Evolutionary conservation across 2,797 vertebrate species (phyloP).

Genomic region (Chiloscyllium punctatum): DNA sequence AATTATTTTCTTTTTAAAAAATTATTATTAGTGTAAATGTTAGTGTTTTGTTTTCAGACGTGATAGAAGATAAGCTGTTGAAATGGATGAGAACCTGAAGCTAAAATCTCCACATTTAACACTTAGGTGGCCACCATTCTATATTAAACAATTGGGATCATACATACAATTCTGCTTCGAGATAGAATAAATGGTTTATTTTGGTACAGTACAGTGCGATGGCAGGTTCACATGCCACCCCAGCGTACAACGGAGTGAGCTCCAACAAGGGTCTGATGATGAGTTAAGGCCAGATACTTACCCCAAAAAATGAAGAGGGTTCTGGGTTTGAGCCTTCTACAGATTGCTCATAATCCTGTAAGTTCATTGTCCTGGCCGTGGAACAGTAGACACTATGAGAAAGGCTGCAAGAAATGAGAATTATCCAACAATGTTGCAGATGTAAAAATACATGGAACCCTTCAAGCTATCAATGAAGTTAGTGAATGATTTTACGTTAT

Average conservation of each 20-base stretch:
- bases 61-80: background rate
- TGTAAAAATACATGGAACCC: background rate
- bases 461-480: background rate
- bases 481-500: background rate
- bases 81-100: background rate
- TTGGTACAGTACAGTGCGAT: background rate
- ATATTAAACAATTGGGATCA: background rate
- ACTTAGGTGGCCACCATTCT: background rate
- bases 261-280: background rate
- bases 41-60: background rate
- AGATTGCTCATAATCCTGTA: background rate
- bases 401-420: background rate
- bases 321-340: background rate
- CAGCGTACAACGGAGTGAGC: background rate
- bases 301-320: background rate
- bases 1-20: background rate
- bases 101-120: background rate
- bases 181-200: background rate
- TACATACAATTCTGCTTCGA: background rate
- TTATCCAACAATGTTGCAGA: background rate
- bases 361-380: background rate
- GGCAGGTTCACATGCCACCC: background rate
- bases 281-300: background rate
- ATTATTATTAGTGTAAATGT: background rate
- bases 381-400: background rate